phyloP scores from a whole-genome alignment of 2,113 vertebrate species.

The Ceyx margarethae region DNA sequence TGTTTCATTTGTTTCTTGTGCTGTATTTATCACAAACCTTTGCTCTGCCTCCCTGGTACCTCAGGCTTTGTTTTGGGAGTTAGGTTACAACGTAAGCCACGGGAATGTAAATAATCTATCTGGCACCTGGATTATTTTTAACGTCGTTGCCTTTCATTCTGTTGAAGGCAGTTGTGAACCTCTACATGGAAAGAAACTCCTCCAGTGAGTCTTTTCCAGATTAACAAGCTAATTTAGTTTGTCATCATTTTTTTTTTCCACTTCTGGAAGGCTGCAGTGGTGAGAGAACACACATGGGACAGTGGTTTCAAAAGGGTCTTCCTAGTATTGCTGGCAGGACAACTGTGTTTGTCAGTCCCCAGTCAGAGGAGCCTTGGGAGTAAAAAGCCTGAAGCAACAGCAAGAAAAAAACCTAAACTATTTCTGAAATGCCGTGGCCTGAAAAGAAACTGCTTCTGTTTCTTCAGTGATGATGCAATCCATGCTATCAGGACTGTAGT shows the following conservation, averaged over 20 bases:
- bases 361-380: background rate
- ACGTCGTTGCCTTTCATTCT: background rate
- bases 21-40: background rate
- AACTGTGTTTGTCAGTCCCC: background rate
- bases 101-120: background rate
- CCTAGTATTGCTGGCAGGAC: background rate
- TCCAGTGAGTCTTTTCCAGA: background rate
- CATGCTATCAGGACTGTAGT: background rate
- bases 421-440: background rate
- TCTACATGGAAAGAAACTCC: background rate
- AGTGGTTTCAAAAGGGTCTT: background rate
- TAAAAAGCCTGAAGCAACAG: background rate
- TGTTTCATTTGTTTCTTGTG: background rate
- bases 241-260: rapidly evolving
- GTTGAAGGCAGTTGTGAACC: background rate
- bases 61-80: background rate
- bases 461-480: background rate
- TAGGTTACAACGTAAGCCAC: background rate
- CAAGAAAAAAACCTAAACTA: background rate
- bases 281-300: background rate
- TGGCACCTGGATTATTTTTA: background rate
- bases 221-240: background rate
- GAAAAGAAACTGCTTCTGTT: background rate
- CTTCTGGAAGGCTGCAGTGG: background rate
- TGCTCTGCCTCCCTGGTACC: rapidly evolving